A percentile compares a stretch with the other conserved stretches of the same genome.
phyloP scores from a whole-genome alignment of 2,888 invertebrate species.

The Caenorhabditis sp. region DNA sequence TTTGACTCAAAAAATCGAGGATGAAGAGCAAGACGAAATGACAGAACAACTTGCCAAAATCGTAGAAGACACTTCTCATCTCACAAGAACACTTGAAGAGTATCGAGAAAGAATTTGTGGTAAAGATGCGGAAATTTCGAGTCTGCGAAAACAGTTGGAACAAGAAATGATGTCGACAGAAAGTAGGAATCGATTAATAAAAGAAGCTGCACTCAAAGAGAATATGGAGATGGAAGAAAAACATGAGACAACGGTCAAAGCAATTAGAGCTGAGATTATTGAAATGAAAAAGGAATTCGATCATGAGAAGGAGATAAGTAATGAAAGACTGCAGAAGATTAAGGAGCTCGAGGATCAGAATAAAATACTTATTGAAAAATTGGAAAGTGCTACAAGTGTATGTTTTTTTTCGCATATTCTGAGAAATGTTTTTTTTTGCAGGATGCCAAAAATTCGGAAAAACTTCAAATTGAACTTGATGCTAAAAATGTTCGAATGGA shows the following conservation, averaged over 20 bases:
- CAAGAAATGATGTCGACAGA: slow-evolving; percentile 51
- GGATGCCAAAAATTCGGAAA: slow-evolving; percentile 12
- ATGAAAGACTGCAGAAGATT: slow-evolving; percentile 42
- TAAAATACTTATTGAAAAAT: slow-evolving; percentile 50
- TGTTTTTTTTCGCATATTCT: not conserved
- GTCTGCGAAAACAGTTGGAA: slow-evolving; percentile 44
- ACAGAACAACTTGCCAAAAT: slow-evolving; percentile 49
- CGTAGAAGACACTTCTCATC: slow-evolving; percentile 45
- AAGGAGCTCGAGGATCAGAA: slow-evolving; percentile 66
- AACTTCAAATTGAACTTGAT: slow-evolving; percentile 31
- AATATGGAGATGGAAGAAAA: slow-evolving; percentile 44
- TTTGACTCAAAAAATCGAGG: slow-evolving; percentile 51
- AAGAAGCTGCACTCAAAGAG: slow-evolving; percentile 44
- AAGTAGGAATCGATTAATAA: slow-evolving; percentile 43
- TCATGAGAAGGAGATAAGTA: slow-evolving; percentile 26
- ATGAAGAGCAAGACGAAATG: slow-evolving; percentile 44
- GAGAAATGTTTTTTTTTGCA: not conserved
- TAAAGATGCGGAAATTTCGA: slow-evolving; percentile 52
- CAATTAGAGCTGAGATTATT: slow-evolving; percentile 29
- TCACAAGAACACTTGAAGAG: slow-evolving; percentile 44
- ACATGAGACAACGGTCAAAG: slow-evolving; percentile 13
- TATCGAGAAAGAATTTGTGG: slow-evolving; percentile 45
- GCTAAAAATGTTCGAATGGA: slow-evolving; percentile 40
- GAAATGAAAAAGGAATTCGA: slow-evolving; percentile 39
- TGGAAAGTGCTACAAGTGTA: slow-evolving; percentile 29